A percentile compares a stretch with the other conserved stretches of the same genome.
phyloP scores from a whole-genome alignment of 2,113 vertebrate species.

The Asarcornis scutulata region DNA sequence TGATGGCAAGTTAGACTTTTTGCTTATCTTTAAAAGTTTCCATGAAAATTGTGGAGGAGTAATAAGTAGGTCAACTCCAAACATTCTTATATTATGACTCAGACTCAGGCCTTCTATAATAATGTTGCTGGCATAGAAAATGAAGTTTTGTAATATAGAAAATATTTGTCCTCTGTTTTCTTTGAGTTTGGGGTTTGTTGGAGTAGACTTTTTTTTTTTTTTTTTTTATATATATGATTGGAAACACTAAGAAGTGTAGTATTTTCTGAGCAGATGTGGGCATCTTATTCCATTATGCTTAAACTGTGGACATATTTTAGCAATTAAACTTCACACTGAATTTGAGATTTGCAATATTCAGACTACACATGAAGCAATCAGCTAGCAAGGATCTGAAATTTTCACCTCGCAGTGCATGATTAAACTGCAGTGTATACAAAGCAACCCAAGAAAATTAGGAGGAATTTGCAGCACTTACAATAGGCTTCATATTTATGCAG shows the following conservation, averaged over 20 bases:
- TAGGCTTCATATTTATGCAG: rapidly evolving
- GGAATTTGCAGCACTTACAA: not conserved
- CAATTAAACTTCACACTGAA: not conserved
- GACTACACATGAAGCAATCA: not conserved
- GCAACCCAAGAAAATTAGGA: not conserved
- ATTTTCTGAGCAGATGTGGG: not conserved
- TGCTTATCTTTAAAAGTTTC: not conserved
- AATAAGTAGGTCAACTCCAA: not conserved
- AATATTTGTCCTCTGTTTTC: not conserved
- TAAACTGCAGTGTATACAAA: not conserved
- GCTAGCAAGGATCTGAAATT: not conserved
- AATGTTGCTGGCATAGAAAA: not conserved
- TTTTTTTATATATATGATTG: not conserved
- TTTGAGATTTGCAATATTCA: not conserved
- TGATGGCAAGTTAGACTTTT: not conserved
- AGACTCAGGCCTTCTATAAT: not conserved
- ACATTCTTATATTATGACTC: not conserved
- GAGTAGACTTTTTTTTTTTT: not conserved
- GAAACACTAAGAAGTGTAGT: rapidly evolving
- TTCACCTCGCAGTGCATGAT: not conserved
- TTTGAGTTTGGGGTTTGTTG: not conserved
- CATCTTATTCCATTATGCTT: not conserved
- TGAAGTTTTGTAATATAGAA: not conserved
- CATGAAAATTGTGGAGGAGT: rapidly evolving
- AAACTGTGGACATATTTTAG: not conserved